Base-by-base conservation (phyloP, 2,113 vertebrate genomes). In the Actinemys pallida region DNA sequence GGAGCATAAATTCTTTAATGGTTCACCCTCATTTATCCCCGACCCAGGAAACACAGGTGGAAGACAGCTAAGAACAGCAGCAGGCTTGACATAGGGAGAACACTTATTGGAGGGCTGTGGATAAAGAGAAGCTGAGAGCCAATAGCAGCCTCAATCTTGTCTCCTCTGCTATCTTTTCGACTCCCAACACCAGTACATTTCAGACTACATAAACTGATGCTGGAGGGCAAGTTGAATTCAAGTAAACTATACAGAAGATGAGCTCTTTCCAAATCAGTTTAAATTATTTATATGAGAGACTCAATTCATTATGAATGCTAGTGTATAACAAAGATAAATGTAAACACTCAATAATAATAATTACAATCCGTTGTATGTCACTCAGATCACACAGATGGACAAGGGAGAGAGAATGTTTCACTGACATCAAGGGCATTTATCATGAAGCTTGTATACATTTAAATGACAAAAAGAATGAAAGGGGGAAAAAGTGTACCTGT, bases 401-500 rank as follows among this genome's bases (percentile, higher is more conserved):
- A 56, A 78, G 13, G 42, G 6, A 17, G 56, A 50, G 45, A 31
- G 39, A 45, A 25, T 47, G 27, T 45, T 53, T 81, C 10, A 24
- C 52, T 62, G 11, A 65, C 6, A 19, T 25, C 62, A 16, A 20
- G 59, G 69, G 39, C 31, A 65, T n/a, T 47, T 56, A 69, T 35
- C 65, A 88, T 1, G 10, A 50, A 65, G 5, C 45, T 57, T 52
- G 83, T 87, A n/a, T 3, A 42, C 19, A 11, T 14, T 80, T 90
- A 49, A 50, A 84, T 52, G 54, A 47, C 1, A 86, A 87, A 82
- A 24, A 75, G 12, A 2, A 69, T 3, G 62, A 86, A 84, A 93
- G 53, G 7, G 0, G 7, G 78, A 31, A 76, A 8, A n/a, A 22
- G 31, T 75, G 81, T 98, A 99, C 99, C 98, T 99, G 98, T 45